These are phyloP conservation scores for Drosophila koepferae DNA, from an alignment of 2,888 invertebrate genomes.

Conservation along the genomic window DNA sequence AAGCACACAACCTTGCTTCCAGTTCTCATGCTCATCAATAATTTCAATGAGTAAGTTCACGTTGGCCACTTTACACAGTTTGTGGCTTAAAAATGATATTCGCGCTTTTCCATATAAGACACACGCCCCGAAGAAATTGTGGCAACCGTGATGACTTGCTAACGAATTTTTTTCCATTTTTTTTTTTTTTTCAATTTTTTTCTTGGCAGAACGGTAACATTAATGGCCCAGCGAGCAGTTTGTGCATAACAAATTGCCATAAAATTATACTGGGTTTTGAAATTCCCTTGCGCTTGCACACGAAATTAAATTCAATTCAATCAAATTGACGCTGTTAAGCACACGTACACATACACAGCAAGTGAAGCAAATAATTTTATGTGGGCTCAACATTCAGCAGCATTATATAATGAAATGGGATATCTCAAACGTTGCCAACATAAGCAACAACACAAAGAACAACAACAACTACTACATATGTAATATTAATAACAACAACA, in stretches of 20 bases:
- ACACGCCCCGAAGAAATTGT: not conserved
- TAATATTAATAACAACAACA: conserved; percentile 1
- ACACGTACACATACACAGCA: not conserved
- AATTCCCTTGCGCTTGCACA: conserved; percentile 30
- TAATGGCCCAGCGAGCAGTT: conserved; percentile 44
- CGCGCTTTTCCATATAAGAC: not conserved
- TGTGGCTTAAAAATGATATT: not conserved
- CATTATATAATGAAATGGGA: conserved; percentile 56
- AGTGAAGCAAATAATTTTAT: conserved; percentile 31
- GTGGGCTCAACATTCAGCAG: conserved; percentile 19
- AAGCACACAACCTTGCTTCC: not conserved
- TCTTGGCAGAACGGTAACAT: conserved; percentile 38
- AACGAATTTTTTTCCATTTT: conserved; percentile 6
- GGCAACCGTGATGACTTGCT: conserved; percentile 19
- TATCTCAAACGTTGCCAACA: conserved; percentile 9
- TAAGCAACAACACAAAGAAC: no score
- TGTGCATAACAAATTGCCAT: conserved; percentile 50
- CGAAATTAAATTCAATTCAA: conserved; percentile 53
- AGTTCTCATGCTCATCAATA: no score
- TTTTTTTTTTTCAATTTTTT: not conserved
- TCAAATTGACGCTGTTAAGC: conserved; percentile 39
- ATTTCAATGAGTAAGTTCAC: not conserved
- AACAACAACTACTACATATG: conserved; percentile 1
- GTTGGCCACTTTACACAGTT: not conserved
- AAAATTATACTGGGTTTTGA: conserved; percentile 38